A percentile compares a stretch with the other conserved stretches of the same genome.
These are phyloP conservation scores for Leguminivora glycinivorella DNA, from an alignment of 1,140 invertebrate species.

Conservation along the genomic window DNA sequence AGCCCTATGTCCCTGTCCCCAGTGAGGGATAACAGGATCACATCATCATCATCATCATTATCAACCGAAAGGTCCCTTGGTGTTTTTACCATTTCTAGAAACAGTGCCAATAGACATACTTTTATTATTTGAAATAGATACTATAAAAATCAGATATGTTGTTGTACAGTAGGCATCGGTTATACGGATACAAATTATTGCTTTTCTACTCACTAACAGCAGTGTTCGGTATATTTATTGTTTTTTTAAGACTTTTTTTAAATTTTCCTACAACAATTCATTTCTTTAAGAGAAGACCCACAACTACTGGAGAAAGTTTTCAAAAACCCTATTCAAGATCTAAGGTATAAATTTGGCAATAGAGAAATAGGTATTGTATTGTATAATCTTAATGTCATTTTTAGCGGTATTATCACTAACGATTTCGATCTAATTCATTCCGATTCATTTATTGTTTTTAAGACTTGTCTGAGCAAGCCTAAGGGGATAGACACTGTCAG, in stretches of 20 bases:
- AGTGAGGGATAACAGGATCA: no score
- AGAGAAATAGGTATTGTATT: conserved; percentile 58
- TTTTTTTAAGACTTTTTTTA: conserved; percentile 51
- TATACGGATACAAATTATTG: conserved; percentile 69
- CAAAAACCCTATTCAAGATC: conserved; percentile 58
- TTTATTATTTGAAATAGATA: conserved; percentile 43
- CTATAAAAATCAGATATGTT: conserved; percentile 75
- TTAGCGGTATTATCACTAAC: conserved; percentile 43
- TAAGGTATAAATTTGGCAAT: conserved; percentile 70
- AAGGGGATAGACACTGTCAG: conserved; percentile 6
- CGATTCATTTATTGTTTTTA: conserved; percentile 53
- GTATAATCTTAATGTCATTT: conserved; percentile 46
- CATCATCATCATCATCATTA: no score
- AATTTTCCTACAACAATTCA: conserved; percentile 50
- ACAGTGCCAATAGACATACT: neutral
- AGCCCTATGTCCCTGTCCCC: no score
- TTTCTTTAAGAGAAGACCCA: conserved; percentile 48
- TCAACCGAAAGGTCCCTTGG: no score
- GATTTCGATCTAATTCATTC: conserved; percentile 66
- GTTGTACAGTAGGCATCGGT: conserved; percentile 57
- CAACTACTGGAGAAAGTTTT: conserved; percentile 65
- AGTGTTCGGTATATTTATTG: conserved; percentile 49
- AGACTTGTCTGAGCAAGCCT: neutral
- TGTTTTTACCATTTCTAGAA: neutral
- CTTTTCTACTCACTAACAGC: conserved; percentile 70